phyloP scores from a whole-genome alignment of 2,797 vertebrate genomes.

The Anguilla megastoma region DNA sequence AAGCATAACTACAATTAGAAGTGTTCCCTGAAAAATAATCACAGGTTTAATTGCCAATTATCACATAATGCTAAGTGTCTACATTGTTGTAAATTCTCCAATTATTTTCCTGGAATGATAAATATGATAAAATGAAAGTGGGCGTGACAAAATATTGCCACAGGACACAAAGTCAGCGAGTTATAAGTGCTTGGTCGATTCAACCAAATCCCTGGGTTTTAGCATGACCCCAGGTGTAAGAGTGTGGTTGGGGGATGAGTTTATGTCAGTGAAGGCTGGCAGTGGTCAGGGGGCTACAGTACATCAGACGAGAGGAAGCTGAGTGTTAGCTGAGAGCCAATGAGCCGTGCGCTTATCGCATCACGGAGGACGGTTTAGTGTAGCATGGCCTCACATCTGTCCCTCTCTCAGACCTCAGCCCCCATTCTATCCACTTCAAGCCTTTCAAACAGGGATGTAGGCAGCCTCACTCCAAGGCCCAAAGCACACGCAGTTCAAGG shows the following conservation, averaged over 20 bases:
- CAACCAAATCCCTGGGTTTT: not conserved
- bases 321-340: not conserved
- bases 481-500: not conserved
- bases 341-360: not conserved
- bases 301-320: not conserved
- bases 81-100: not conserved
- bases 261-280: not conserved
- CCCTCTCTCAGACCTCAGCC: not conserved
- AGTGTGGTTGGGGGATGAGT: not conserved
- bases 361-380: slow-evolving; percentile 5
- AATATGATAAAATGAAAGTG: not conserved
- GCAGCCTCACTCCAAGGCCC: not conserved
- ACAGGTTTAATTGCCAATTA: slow-evolving; percentile 8
- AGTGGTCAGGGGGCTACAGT: not conserved
- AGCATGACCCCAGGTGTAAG: not conserved
- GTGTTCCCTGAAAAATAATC: not conserved
- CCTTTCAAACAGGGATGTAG: not conserved
- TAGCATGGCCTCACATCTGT: slow-evolving; percentile 4
- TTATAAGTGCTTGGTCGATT: not conserved
- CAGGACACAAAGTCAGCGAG: not conserved
- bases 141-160: too few species aligned
- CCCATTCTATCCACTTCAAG: not conserved
- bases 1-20: not conserved
- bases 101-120: not conserved
- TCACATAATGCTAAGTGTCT: slow-evolving; percentile 1